Base-by-base conservation (phyloP, 1,140 invertebrate genomes). In the Arctopsyche grandis region DNA sequence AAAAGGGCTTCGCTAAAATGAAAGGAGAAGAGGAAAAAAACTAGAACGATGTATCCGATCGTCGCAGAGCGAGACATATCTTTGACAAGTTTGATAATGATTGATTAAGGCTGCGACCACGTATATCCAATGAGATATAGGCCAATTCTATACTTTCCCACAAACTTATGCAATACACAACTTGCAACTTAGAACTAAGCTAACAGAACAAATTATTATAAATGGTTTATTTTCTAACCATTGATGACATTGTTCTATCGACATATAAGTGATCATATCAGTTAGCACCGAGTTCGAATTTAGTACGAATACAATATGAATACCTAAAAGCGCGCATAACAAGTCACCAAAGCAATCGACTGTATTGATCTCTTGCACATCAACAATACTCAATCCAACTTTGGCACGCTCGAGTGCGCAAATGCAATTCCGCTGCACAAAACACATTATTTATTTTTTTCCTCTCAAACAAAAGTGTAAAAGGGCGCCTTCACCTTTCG, bases 21-120 rank as follows among this genome's bases (percentile, higher is more conserved):
- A 38, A 38, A 38, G 52, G 52, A 56, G 29, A 38, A 38, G 7
- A 10, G 52, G 10, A 56, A 56, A 56, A 29, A 69, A 69, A 22
- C 1, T 3, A 3, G 60, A 22, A 21, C 19, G 60, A 66, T 19
- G 26, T n/a, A 69, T 69, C n/a, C 69, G 24, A 3, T 19, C 69
- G 24, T 21, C 44, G 43, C 9, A 5, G 46, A 48, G 48, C 46
- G 24, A 56, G 46, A 74, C 24, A 56, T 29, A 74, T 52, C 44
- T 26, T 74, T 56, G 44, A 74, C 69, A 71, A 38, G 69, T 46
- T 71, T 71, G 71, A 74, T 74, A 74, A 56, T 74, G 71, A 74
- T 74, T 74, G 71, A 74, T 74, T 74, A 74, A 56, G 9, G 44
- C 71, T 24, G 22, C 14, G 38, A 74, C 5, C 5, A 16, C 1